Evolutionary conservation across 2,797 vertebrate genomes (phyloP).

Genomic region (Propithecus perrieri): DNA sequence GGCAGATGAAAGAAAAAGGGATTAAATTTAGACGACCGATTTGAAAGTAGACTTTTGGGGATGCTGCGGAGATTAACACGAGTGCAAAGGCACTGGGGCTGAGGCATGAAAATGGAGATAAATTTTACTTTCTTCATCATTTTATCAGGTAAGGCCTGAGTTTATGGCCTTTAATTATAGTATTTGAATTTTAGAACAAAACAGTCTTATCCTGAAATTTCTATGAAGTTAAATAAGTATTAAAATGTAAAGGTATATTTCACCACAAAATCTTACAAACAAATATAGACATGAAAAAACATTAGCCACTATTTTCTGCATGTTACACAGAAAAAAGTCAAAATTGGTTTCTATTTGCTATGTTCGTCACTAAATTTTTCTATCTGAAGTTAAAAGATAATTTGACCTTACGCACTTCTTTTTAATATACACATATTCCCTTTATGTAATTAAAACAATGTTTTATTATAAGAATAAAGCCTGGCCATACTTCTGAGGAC

Average conservation of each 20-base stretch:
- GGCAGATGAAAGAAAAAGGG: neutral
- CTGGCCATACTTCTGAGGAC: neutral
- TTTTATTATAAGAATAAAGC: neutral
- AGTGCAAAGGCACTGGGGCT: neutral
- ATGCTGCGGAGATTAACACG: neutral
- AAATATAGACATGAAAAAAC: neutral
- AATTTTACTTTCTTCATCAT: neutral
- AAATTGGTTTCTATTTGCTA: neutral
- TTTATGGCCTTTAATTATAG: neutral
- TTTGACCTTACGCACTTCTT: neutral
- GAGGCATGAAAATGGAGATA: neutral
- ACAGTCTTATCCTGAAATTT: neutral
- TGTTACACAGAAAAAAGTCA: neutral
- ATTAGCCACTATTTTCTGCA: neutral
- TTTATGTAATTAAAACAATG: neutral
- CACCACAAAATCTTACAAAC: neutral
- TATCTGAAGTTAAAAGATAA: slow-evolving; percentile 13
- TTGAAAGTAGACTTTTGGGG: neutral
- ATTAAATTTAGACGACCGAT: neutral
- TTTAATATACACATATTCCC: neutral
- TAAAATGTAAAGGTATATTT: neutral
- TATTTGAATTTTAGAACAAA: slow-evolving; percentile 8
- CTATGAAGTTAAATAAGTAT: neutral
- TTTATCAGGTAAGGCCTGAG: neutral
- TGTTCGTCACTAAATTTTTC: neutral